Base-by-base conservation (phyloP, 2,888 invertebrate genomes). In the Scaptodrosophila latifasciaeformis region DNA sequence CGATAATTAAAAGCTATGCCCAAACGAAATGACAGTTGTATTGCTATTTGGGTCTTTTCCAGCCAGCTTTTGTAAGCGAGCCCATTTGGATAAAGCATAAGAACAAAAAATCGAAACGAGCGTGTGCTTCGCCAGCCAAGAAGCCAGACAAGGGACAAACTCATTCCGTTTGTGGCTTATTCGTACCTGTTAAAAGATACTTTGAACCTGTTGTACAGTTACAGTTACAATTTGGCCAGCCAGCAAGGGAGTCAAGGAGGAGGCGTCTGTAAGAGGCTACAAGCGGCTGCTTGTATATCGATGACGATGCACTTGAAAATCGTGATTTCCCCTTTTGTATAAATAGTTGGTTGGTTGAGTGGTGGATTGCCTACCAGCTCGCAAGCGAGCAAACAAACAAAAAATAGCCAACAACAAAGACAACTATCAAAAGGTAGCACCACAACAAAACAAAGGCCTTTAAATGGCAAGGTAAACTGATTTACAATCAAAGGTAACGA, bases 151-250 rank as follows among this genome's bases (percentile, higher is more conserved):
- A 18, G 31, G 18, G 24, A 42, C 37, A 43, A 31, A 44, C 54
- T 58, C 46, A 34, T 21, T 21, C 47, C 42, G 49, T 31, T 43
- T 29, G 42, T 17, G 46, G 35, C 15, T 51, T 46, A 17, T 29
- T 27, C 75, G 78, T 68, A 76, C 75, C 75, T 76, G 75, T 80
- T 76, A 80, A 68, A 59, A 80, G 81, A 80, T 76, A 72, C 74
- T 80, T 71, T 82, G 82, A 82, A 81, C 82, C 81, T 82, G 82
- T 79, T 81, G 82, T 82, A 81, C 82, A 78, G 81, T 81, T 81
- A 80, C 74, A 82, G 79, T 80, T 80, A 75, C 75, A 80, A 75
- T 80, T 75, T 80, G 70, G 13, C 71, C 59, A 76, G 61, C 61
- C 67, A 45, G 50, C 48, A n/a, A 57, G 42, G 42, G 42, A 50